Base-by-base conservation (phyloP, 2,888 invertebrate genomes). In the Lapara coniferarum region DNA sequence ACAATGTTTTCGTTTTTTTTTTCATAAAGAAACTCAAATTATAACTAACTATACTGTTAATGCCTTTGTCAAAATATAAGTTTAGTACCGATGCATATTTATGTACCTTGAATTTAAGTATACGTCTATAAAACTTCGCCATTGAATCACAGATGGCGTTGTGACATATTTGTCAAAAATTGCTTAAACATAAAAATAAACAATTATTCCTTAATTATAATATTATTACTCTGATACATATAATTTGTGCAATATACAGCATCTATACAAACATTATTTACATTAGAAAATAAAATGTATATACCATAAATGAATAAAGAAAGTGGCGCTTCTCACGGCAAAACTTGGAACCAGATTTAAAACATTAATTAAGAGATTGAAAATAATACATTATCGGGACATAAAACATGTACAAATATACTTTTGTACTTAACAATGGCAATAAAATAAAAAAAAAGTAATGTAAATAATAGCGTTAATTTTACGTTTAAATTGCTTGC, bases 181-280 rank as follows among this genome's bases (percentile, higher is more conserved):
- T 14, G 19, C 10, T 12, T 58, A 44, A 25, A 25, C 3, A 25
- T 14, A 0, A 46, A n/a, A 13, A 59, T 10, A 8, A 46, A 6
- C 13, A 25, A 25, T 25, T 51, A 7, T 51, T 51, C 12, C 10
- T 46, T 44, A 19, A 51, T 66, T 66, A 30, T 10, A 19, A 51
- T 66, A 51, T 25, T 10, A 8, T 30, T 10, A 44, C n/a, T 19
- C 19, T 55, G 44, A 59, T 10, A 44, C 10, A 59, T 10, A 44
- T n/a, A 44, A 46, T 44, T 44, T 59, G 46, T 59, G 59, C 59
- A 59, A 59, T 59, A 46, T 59, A 59, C 59, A 59, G 46, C 46
- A 10, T 44, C 44, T 16, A 44, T 44, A 16, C 10, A 16, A 59
- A 16, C 10, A 59, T 59, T 59, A 59, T 46, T n/a, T 59, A 59